Evolutionary conservation across 2,113 vertebrate genomes (phyloP), one percentile per base, ranked within the genome.

Genomic region (Lutjanus erythropterus): DNA sequence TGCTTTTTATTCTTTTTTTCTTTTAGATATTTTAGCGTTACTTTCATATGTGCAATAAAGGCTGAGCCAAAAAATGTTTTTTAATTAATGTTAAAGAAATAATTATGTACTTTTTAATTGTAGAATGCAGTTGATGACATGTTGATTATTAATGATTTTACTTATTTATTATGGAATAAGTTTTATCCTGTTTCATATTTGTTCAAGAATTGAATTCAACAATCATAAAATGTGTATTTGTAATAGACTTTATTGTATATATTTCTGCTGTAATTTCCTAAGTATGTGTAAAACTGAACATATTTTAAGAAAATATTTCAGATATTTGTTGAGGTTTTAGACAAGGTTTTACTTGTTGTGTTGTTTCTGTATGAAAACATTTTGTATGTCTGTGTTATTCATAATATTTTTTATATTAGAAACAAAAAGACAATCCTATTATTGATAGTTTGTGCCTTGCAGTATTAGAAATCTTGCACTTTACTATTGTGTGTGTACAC

Each of bases 281-380:
- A 83, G 65, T 86, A 78, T 84, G 78, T 91, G 69, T 81, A 79
- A 75, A 46, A 74, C 71, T 86, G 55, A 84, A 82, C 58, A 75
- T 83, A 84, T 86, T 86, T 81, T 85, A 71, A 85, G 44, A 79
- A 72, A 84, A 71, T 87, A 86, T 85, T 88, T 87, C 53, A 79
- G 70, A 75, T 81, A 75, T 84, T 81, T 89, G 46, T 89, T 39
- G 75, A 71, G 53, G 65, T 65, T 74, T 87, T 91, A 92, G 86
- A 95, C 93, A 95, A 95, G 93, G 94, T 95, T 95, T 93, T 94
- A 95, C 94, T 94, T 95, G 93, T 95, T 94, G 85, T 92, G 89
- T 75, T 92, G 87, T 88, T 88, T 68, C 62, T 87, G 55, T 90
- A 91, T 86, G 73, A 52, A 82, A 55, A 75, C 41, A 84, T 93